phyloP scores from a whole-genome alignment of 2,113 vertebrate species.

The Arvicanthis niloticus region DNA sequence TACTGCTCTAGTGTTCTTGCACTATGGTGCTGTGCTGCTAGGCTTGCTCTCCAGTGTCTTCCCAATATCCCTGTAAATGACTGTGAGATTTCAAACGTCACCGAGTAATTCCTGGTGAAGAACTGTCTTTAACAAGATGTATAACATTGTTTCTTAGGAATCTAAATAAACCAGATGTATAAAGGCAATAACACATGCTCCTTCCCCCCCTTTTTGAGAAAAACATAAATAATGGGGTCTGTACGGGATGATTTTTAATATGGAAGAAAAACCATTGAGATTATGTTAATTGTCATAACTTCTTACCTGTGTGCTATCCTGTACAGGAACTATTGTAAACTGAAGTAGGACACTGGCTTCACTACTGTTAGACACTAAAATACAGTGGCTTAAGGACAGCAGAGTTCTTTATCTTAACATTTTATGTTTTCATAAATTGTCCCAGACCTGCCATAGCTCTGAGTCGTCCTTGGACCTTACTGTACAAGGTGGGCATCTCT shows the following conservation, averaged over 20 bases:
- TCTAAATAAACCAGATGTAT: slow-evolving; percentile 6
- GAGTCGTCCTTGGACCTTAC: background rate
- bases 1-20: background rate
- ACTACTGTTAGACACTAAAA: background rate
- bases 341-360: background rate
- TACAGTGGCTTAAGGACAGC: background rate
- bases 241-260: background rate
- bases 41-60: background rate
- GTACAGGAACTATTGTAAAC: background rate
- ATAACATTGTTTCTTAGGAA: slow-evolving; percentile 18
- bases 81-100: background rate
- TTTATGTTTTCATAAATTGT: background rate
- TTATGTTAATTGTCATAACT: background rate
- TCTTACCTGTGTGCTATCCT: background rate
- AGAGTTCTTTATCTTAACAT: background rate
- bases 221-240: slow-evolving; percentile 17
- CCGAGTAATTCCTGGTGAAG: background rate
- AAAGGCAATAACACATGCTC: background rate
- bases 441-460: background rate
- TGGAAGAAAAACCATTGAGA: background rate
- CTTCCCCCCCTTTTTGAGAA: background rate
- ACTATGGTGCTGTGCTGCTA: background rate
- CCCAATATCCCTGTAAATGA: slow-evolving; percentile 19
- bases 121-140: slow-evolving; percentile 47
- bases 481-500: background rate